Evolutionary conservation across 2,797 vertebrate species (phyloP).

Genomic region (Eupleurogrammus muticus): DNA sequence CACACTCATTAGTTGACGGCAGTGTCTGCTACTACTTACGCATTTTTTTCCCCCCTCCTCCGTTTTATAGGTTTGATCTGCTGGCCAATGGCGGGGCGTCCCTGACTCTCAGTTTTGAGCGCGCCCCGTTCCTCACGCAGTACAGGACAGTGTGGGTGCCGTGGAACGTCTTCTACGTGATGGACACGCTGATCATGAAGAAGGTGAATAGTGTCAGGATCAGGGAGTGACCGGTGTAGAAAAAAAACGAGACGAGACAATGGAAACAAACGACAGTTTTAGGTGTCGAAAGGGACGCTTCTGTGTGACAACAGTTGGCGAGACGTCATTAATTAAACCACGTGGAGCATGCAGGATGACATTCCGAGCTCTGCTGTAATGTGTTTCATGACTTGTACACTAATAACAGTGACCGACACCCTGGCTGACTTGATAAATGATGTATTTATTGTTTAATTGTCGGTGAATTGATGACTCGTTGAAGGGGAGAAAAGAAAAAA

Average conservation of each 20-base stretch:
- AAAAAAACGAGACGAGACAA: too few relatives aligned
- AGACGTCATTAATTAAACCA: neutral
- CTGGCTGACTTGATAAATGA: neutral
- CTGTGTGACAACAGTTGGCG: neutral
- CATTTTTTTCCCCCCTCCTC: neutral
- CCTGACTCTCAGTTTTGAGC: slow-evolving; percentile 94
- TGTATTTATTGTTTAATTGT: neutral
- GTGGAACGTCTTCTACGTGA: slow-evolving; percentile 98
- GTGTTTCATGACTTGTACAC: neutral
- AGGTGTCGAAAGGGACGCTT: neutral
- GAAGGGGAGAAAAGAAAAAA: neutral
- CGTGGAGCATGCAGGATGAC: neutral
- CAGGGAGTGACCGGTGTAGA: neutral
- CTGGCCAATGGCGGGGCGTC: slow-evolving; percentile 95
- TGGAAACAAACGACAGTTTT: neutral
- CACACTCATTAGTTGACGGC: neutral
- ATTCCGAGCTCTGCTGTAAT: neutral
- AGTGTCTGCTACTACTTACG: neutral
- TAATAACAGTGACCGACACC: neutral
- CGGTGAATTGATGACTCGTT: neutral
- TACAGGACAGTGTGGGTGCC: slow-evolving; percentile 97
- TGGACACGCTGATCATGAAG: slow-evolving; percentile 98
- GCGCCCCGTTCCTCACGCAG: slow-evolving; percentile 94
- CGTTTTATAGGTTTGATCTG: slow-evolving; percentile 91
- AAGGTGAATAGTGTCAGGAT: slow-evolving; percentile 73